These are phyloP conservation scores for Drosophila ustulata DNA, from an alignment of 2,888 invertebrate species.

Conservation along the genomic window DNA sequence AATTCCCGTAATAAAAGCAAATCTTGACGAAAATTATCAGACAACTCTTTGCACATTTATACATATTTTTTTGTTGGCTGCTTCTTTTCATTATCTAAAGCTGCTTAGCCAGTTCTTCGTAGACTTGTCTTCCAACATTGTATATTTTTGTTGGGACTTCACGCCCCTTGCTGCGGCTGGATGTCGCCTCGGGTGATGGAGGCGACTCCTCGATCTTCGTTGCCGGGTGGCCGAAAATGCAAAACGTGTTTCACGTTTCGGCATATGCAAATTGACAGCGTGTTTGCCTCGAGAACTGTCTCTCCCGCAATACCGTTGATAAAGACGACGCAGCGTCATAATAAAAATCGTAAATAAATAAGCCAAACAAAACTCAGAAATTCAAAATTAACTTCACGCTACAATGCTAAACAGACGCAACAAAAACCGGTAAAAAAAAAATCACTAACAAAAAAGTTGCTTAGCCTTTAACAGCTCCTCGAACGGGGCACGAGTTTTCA, in stretches of 20 bases:
- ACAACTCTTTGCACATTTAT: conserved; percentile 15
- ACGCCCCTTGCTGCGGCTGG: conserved; percentile 12
- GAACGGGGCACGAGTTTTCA: conserved; percentile 20
- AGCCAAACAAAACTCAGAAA: conserved; percentile 46
- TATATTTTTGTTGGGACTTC: neutral
- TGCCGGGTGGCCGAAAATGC: conserved; percentile 49
- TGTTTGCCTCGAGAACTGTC: conserved; percentile 33
- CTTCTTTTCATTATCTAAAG: conserved; percentile 38
- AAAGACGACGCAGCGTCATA: conserved; percentile 57
- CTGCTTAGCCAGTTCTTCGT: conserved; percentile 28
- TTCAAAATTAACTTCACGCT: conserved; percentile 58
- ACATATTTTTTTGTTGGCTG: neutral
- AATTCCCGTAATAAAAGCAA: conserved; percentile 9
- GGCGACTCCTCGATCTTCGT: conserved; percentile 21
- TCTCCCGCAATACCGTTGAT: conserved; percentile 26
- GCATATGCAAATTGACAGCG: conserved; percentile 54
- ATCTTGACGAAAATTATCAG: conserved; percentile 29
- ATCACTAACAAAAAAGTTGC: conserved; percentile 26
- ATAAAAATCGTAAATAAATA: conserved; percentile 70
- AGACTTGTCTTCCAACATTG: neutral
- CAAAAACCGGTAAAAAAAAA: conserved; percentile 62
- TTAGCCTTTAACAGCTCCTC: conserved; percentile 7
- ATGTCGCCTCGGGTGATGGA: conserved; percentile 16
- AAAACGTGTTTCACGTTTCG: conserved; percentile 60
- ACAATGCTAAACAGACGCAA: conserved; percentile 70